A percentile compares a stretch with the other conserved stretches of the same genome.
Conservation (phyloP, 2,797 vertebrate species). For the Pelobates cultripes region DNA sequence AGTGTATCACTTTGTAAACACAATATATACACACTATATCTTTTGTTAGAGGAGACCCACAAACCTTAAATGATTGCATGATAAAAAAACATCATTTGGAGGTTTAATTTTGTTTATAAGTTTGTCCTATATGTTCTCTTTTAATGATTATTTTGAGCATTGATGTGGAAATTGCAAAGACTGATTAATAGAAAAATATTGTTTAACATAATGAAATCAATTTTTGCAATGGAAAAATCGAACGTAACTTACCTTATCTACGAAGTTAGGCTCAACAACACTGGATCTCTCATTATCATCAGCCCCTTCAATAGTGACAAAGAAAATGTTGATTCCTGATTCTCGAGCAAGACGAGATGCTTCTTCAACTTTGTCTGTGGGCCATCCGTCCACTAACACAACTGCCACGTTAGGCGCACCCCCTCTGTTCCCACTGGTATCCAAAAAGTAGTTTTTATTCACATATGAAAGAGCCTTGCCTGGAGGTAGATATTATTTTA, state of each 20-base stretch:
- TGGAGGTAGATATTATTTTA: slow-evolving; percentile 55
- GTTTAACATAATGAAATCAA: not conserved
- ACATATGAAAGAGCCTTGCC: slow-evolving; percentile 92
- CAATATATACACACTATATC: too few species aligned
- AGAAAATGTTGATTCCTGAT: slow-evolving; percentile 97
- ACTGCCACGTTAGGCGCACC: slow-evolving; percentile 89
- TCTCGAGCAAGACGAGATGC: slow-evolving; percentile 90
- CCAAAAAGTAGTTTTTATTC: slow-evolving; percentile 91
- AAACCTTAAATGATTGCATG: too few species aligned
- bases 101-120: too few species aligned
- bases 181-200: too few species aligned
- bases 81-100: too few species aligned
- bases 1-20: too few species aligned
- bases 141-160: too few species aligned
- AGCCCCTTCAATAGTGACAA: slow-evolving; percentile 93
- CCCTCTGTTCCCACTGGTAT: slow-evolving; percentile 89
- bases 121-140: too few species aligned
- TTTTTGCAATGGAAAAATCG: rapidly evolving
- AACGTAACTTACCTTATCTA: slow-evolving; percentile 84
- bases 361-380: slow-evolving; percentile 92
- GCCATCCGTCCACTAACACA: slow-evolving; percentile 95
- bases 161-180: too few species aligned
- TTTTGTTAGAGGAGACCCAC: too few species aligned
- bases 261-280: slow-evolving; percentile 86
- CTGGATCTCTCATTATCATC: slow-evolving; percentile 87